These are phyloP conservation scores for Marmota flaviventris DNA, from an alignment of 2,113 vertebrate genomes.

Conservation along the genomic window DNA sequence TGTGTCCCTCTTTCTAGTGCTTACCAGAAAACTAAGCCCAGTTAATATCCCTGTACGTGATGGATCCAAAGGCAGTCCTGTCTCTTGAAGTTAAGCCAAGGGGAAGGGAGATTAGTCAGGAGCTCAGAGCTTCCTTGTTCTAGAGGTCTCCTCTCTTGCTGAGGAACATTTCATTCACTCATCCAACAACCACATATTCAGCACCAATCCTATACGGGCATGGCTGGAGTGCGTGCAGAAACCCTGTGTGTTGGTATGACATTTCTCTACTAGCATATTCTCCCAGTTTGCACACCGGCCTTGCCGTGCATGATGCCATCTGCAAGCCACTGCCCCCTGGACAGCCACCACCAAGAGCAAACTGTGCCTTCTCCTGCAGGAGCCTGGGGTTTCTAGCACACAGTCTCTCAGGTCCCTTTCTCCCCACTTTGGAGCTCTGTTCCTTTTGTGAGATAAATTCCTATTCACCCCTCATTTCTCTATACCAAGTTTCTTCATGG, in stretches of 20 bases:
- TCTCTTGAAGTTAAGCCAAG: not conserved
- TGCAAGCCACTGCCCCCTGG: rapidly evolving
- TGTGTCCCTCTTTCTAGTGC: too few relatives aligned
- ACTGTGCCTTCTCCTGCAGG: too few relatives aligned
- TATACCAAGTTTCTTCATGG: not conserved
- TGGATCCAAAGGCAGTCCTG: not conserved
- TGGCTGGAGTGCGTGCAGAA: rapidly evolving
- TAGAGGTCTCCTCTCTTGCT: not conserved
- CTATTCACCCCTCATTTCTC: not conserved
- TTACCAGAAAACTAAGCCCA: too few relatives aligned
- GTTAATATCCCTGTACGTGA: not conserved
- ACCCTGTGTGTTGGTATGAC: rapidly evolving
- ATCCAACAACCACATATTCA: not conserved
- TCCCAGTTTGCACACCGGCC: rapidly evolving
- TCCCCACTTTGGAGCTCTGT: too few relatives aligned
- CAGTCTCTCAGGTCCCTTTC: not conserved
- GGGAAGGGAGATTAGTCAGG: not conserved
- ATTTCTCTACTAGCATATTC: rapidly evolving
- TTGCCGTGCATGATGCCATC: rapidly evolving
- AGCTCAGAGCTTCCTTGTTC: not conserved
- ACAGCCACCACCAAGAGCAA: rapidly evolving
- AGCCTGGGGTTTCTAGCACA: not conserved
- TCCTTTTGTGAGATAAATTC: not conserved
- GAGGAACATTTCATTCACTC: not conserved
- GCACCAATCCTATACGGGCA: rapidly evolving